These are phyloP conservation scores for Andrena dorsata DNA, from an alignment of 2,888 invertebrate species.

Conservation along the genomic window DNA sequence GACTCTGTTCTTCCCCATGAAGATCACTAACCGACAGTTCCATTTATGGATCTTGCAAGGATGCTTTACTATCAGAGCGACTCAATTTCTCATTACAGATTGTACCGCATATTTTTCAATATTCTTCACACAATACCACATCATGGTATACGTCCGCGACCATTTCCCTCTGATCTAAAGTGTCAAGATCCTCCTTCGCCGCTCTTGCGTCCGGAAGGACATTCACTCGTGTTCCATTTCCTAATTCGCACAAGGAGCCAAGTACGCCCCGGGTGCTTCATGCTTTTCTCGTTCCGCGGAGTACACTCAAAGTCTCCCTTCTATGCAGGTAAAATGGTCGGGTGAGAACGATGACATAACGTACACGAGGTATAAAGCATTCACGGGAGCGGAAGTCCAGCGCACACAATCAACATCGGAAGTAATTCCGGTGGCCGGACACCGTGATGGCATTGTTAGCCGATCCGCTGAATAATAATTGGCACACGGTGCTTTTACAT, in stretches of 20 bases:
- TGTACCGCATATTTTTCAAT: no score
- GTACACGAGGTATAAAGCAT: conserved; percentile 44
- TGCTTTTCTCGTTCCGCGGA: not conserved
- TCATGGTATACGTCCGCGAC: no score
- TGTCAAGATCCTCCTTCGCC: no score
- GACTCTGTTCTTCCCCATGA: no score
- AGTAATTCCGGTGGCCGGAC: conserved; percentile 79
- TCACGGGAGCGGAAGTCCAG: conserved; percentile 75
- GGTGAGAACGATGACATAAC: conserved; percentile 25
- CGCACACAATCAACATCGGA: conserved; percentile 81
- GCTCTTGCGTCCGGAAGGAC: no score
- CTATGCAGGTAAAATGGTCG: not conserved
- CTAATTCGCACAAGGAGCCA: not conserved
- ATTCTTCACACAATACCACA: no score
- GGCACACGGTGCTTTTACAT: conserved; percentile 66
- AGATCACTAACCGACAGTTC: no score
- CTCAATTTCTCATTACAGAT: no score
- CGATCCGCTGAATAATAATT: conserved; percentile 71
- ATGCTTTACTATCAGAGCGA: no score
- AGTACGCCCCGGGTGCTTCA: not conserved
- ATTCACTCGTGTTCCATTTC: no score
- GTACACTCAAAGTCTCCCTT: not conserved
- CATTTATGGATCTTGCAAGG: no score
- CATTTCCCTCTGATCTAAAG: no score
- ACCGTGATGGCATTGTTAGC: conserved; percentile 78